Conservation (phyloP, 2,888 invertebrate genomes). For the Hedychridium roseum region DNA sequence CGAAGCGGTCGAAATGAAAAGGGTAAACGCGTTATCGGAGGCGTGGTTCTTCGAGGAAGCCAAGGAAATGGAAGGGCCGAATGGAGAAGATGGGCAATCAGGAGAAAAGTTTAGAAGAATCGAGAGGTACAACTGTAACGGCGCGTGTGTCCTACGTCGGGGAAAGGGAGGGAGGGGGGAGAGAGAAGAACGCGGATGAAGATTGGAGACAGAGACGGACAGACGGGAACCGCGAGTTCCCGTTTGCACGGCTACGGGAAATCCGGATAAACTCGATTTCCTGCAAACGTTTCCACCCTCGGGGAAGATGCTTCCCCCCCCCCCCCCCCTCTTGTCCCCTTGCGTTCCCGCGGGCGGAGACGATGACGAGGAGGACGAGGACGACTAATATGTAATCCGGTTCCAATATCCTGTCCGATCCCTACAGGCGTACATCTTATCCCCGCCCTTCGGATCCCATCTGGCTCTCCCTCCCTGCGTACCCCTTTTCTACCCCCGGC, state of each 20-base stretch:
- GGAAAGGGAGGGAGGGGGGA: not conserved
- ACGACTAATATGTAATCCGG: slow-evolving; percentile 55
- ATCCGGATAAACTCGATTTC: slow-evolving; percentile 49
- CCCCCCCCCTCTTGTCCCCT: not conserved
- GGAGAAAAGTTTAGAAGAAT: not conserved
- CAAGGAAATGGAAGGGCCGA: not conserved
- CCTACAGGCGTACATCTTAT: slow-evolving; percentile 32
- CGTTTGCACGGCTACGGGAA: slow-evolving; percentile 21
- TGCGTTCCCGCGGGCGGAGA: slow-evolving; percentile 2
- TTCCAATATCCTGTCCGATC: slow-evolving; percentile 52
- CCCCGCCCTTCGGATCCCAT: slow-evolving; percentile 13
- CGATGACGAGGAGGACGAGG: slow-evolving; percentile 21
- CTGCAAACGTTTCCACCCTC: slow-evolving; percentile 39
- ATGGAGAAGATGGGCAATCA: slow-evolving; percentile 1
- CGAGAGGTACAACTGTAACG: too few relatives aligned
- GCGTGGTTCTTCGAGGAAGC: slow-evolving; percentile 5
- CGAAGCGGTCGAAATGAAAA: too few relatives aligned
- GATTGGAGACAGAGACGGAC: not conserved
- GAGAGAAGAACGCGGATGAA: not conserved
- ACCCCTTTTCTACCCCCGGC: not conserved
- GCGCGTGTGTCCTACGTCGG: too few relatives aligned
- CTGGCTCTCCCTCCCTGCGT: not conserved
- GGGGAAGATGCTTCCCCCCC: slow-evolving; percentile 3
- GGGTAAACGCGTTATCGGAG: too few relatives aligned
- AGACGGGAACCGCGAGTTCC: slow-evolving; percentile 7